phyloP scores from a whole-genome alignment of 2,113 vertebrate genomes.

The Spheniscus mendiculus region DNA sequence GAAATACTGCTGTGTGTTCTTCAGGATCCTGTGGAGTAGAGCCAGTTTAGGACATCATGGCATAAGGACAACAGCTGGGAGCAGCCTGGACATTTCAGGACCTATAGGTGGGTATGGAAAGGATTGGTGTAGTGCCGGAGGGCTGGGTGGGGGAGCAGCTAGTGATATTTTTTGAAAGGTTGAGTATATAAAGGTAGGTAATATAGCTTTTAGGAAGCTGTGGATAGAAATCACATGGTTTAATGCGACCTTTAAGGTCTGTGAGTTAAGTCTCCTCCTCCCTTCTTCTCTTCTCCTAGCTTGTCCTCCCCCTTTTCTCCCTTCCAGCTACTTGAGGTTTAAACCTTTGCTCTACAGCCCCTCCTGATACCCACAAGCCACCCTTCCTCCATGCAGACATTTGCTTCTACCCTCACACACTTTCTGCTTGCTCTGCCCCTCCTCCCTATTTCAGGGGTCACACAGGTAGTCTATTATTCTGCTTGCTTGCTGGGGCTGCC shows the following conservation, averaged over 20 bases:
- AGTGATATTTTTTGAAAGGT: not conserved
- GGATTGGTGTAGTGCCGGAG: not conserved
- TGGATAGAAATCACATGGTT: not conserved
- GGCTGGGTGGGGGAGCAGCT: not conserved
- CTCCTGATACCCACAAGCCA: not conserved
- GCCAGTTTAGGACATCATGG: not conserved
- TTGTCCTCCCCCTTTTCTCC: not conserved
- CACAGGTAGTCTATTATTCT: rapidly evolving
- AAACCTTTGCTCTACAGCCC: not conserved
- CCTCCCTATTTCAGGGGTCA: not conserved
- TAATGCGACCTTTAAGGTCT: not conserved
- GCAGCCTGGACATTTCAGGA: not conserved
- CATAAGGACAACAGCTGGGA: not conserved
- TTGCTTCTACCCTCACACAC: not conserved
- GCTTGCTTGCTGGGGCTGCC: not conserved
- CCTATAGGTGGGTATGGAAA: not conserved
- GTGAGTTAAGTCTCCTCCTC: not conserved
- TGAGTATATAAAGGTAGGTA: not conserved
- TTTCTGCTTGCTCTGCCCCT: not conserved
- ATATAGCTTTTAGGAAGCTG: not conserved
- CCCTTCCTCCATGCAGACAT: not conserved
- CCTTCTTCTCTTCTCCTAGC: not conserved
- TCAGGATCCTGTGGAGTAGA: not conserved
- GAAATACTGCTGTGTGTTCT: not conserved
- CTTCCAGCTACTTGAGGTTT: not conserved